These are phyloP conservation scores for Thalassoma bifasciatum DNA, from an alignment of 2,113 vertebrate species.

Conservation along the genomic window DNA sequence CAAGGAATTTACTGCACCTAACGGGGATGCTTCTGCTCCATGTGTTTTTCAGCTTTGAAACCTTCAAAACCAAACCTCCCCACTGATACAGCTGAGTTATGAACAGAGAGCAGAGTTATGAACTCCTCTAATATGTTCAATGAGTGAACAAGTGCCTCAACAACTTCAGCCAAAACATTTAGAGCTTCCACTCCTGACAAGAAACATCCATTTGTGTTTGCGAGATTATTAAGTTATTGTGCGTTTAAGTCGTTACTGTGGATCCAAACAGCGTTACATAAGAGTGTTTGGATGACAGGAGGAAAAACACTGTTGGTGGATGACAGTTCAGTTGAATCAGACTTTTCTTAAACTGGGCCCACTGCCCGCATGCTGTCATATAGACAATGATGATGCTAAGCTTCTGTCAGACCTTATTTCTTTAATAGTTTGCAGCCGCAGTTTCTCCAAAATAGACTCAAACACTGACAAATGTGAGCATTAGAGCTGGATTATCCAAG, in stretches of 20 bases:
- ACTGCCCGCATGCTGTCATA: conserved; percentile 53
- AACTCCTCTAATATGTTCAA: conserved; percentile 47
- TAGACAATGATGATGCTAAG: conserved; percentile 31
- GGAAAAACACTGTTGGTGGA: conserved; percentile 26
- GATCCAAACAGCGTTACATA: conserved; percentile 45
- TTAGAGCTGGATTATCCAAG: conserved; percentile 11
- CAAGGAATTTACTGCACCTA: conserved; percentile 78
- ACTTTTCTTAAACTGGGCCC: conserved; percentile 24
- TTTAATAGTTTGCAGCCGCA: conserved; percentile 29
- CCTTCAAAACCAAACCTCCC: conserved; percentile 39
- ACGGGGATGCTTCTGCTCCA: conserved; percentile 68
- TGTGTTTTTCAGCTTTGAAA: conserved; percentile 75
- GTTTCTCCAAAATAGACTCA: conserved; percentile 13
- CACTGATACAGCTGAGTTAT: conserved; percentile 48
- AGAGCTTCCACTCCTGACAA: conserved; percentile 4
- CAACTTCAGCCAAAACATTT: conserved; percentile 37
- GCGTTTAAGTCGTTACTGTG: conserved; percentile 38
- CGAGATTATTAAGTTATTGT: conserved; percentile 39
- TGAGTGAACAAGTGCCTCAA: conserved; percentile 49
- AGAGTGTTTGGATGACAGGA: conserved; percentile 41
- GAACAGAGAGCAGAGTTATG: conserved; percentile 33
- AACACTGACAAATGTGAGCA: conserved; percentile 17
- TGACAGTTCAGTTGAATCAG: conserved; percentile 21
- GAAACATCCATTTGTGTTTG: conserved; percentile 35
- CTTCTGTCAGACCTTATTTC: conserved; percentile 44